Percentiles rank a stretch among this genome's conserved stretches.
Evolutionary conservation across 2,113 vertebrate genomes (phyloP).

Genomic region (Salvator merianae): DNA sequence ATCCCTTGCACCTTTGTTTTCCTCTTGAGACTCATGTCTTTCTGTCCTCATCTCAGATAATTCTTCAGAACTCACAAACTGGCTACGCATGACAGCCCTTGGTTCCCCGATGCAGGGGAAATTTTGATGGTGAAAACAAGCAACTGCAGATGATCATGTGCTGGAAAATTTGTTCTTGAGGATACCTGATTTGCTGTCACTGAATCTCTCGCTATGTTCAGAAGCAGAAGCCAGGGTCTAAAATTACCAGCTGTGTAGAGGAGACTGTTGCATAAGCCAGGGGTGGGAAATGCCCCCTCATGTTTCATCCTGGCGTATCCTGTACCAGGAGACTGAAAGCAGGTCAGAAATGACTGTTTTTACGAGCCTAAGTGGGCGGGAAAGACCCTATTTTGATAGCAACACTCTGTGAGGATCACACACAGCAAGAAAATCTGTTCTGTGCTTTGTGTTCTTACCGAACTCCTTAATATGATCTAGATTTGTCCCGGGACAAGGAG

Average conservation of each 20-base stretch:
- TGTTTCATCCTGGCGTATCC: background rate
- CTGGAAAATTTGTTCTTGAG: too few species aligned
- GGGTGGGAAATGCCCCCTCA: background rate
- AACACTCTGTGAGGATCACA: too few species aligned
- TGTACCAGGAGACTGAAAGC: background rate
- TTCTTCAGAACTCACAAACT: too few species aligned
- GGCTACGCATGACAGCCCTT: too few species aligned
- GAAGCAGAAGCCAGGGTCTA: background rate
- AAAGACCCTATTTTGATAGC: background rate
- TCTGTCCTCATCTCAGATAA: too few species aligned
- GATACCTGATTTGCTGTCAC: too few species aligned
- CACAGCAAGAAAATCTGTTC: background rate
- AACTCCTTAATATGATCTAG: background rate
- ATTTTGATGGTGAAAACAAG: too few species aligned
- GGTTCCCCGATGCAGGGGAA: too few species aligned
- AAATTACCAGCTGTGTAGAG: slow-evolving; percentile 15
- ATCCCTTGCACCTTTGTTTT: too few species aligned
- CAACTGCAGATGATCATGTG: too few species aligned
- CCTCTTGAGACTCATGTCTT: too few species aligned
- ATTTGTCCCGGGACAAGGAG: background rate
- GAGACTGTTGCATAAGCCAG: background rate
- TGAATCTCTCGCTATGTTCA: background rate
- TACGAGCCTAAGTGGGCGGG: background rate
- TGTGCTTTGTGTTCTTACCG: background rate
- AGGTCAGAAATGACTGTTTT: background rate